These are phyloP conservation scores for Dromiciops gliroides DNA, from an alignment of 2,113 vertebrate species.

Conservation along the genomic window DNA sequence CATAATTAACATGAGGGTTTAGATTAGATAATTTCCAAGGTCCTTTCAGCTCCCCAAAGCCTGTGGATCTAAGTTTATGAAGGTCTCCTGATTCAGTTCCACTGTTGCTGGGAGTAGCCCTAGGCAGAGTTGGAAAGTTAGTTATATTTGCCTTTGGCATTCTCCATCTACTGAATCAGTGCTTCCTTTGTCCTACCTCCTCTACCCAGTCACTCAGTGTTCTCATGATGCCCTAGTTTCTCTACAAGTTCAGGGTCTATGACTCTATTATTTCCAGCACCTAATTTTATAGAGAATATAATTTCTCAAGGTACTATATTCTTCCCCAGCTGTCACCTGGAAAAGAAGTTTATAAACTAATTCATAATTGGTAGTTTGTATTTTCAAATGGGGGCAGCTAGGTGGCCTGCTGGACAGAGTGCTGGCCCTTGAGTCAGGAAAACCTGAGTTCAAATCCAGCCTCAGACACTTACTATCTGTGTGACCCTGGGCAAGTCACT, in stretches of 20 bases:
- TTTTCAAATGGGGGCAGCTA: not conserved
- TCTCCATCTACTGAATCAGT: not conserved
- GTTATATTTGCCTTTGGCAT: not conserved
- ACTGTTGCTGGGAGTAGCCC: not conserved
- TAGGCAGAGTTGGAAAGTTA: not conserved
- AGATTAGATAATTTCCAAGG: not conserved
- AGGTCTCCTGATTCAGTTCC: not conserved
- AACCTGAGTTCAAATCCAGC: too few species aligned
- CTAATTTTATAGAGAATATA: not conserved
- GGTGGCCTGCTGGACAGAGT: too few species aligned
- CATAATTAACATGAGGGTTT: not conserved
- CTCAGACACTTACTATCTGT: too few species aligned
- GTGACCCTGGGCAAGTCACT: too few species aligned
- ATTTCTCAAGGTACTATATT: not conserved
- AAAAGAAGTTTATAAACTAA: not conserved
- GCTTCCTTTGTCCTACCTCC: not conserved
- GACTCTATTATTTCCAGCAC: not conserved
- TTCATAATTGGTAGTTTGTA: not conserved
- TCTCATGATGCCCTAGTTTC: not conserved
- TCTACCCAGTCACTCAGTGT: not conserved
- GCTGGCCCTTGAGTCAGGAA: too few species aligned
- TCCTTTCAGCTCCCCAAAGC: not conserved
- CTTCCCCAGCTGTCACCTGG: not conserved
- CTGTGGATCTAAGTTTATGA: not conserved
- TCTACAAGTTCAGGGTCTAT: not conserved